Evolutionary conservation across 2,113 vertebrate species (phyloP).

Genomic region (Falco punctatus): DNA sequence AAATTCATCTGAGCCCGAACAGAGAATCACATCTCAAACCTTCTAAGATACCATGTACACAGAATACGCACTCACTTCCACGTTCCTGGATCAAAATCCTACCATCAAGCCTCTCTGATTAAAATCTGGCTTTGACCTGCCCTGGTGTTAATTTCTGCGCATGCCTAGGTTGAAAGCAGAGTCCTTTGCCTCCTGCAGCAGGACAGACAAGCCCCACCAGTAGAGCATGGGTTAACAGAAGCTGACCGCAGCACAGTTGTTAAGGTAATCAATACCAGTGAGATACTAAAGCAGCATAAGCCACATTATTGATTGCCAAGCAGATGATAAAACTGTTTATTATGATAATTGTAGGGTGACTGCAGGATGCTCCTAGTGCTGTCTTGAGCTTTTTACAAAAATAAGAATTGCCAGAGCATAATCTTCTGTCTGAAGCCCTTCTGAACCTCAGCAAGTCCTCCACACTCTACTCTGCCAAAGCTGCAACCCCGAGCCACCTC

Average conservation of each 20-base stretch:
- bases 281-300: slow-evolving; percentile 97
- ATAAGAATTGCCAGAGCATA: slow-evolving; percentile 57
- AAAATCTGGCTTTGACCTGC: not conserved
- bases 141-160: not conserved
- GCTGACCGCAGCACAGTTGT: slow-evolving; percentile 88
- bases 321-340: slow-evolving; percentile 98
- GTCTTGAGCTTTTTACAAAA: slow-evolving; percentile 73
- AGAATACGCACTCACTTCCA: not conserved
- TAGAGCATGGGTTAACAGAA: slow-evolving; percentile 80
- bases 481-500: not conserved
- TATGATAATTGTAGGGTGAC: slow-evolving; percentile 83
- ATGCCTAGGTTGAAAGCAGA: not conserved
- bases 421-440: not conserved
- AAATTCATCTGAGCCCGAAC: not conserved
- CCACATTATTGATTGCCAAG: slow-evolving; percentile 92
- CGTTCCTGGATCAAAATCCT: not conserved
- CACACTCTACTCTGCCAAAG: not conserved
- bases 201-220: not conserved
- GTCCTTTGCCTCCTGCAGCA: not conserved
- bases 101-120: not conserved
- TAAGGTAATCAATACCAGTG: slow-evolving; percentile 94
- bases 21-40: not conserved
- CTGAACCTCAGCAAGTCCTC: not conserved
- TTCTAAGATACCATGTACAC: not conserved
- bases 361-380: slow-evolving; percentile 71